Conservation (phyloP, 2,113 vertebrate genomes). For the Centropristis striata region DNA sequence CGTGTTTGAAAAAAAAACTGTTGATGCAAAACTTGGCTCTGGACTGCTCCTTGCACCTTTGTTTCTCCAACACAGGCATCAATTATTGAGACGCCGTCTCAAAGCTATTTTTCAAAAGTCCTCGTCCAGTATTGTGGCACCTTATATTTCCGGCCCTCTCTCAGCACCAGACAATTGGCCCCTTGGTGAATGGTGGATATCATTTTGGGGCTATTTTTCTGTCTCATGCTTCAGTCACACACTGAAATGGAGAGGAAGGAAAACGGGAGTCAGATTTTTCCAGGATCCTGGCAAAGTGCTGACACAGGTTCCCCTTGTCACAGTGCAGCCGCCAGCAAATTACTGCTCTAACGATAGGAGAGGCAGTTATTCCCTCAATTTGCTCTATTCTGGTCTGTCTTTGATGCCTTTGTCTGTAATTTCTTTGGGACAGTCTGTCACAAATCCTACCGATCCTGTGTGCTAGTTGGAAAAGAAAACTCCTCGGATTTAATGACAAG, state of each 20-base stretch:
- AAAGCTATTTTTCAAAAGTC: background rate
- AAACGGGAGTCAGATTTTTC: conserved; percentile 79
- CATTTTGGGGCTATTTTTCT: conserved; percentile 34
- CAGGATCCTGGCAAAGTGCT: conserved; percentile 81
- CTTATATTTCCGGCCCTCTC: background rate
- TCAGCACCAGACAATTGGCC: background rate
- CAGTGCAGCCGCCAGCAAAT: conserved; percentile 53
- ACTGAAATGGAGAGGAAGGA: conserved; percentile 75
- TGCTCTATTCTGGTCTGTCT: conserved; percentile 17
- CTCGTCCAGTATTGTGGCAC: background rate
- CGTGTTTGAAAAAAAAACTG: background rate
- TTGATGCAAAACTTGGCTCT: conserved; percentile 27
- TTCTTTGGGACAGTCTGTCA: background rate
- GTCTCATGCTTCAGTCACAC: conserved; percentile 35
- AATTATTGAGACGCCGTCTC: background rate
- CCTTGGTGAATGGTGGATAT: conserved; percentile 10
- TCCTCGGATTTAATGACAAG: background rate
- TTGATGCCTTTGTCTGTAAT: background rate
- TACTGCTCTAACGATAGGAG: conserved; percentile 38
- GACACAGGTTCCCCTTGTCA: conserved; percentile 78
- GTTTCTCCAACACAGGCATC: conserved; percentile 13
- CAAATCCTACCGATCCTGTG: background rate
- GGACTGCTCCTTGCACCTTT: conserved; percentile 30
- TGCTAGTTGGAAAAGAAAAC: background rate
- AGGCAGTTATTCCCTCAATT: conserved; percentile 24